These are phyloP conservation scores for Oryzias celebensis DNA, from an alignment of 2,113 vertebrate species.

Conservation along the genomic window DNA sequence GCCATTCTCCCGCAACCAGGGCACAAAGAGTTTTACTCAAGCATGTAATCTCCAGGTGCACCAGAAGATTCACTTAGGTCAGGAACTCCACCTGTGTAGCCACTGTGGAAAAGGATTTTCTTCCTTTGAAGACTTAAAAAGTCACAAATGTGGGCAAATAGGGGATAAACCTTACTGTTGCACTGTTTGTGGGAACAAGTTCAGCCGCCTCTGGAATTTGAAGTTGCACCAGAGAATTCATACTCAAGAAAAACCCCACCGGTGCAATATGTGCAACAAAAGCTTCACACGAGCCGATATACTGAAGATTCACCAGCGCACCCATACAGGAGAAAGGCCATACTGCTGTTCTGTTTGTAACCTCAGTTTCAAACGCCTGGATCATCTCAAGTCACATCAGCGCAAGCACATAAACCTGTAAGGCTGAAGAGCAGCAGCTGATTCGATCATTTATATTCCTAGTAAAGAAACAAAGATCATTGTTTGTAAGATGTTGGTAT, in stretches of 20 bases:
- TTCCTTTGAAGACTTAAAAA: constrained; percentile 77
- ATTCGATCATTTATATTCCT: background rate
- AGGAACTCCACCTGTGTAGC: constrained; percentile 81
- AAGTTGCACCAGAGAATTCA: constrained; percentile 79
- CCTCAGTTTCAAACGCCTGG: constrained; percentile 78
- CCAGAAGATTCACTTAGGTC: constrained; percentile 77
- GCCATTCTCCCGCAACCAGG: constrained; percentile 69
- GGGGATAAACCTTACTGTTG: constrained; percentile 77
- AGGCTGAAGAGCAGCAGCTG: background rate
- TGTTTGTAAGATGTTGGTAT: background rate
- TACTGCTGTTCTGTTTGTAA: constrained; percentile 77
- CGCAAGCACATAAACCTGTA: constrained; percentile 67
- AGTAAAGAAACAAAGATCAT: background rate
- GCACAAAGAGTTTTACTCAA: constrained; percentile 76
- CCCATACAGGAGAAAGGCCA: constrained; percentile 78
- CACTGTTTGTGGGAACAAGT: constrained; percentile 75
- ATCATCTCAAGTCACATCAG: constrained; percentile 77
- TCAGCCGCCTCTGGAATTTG: constrained; percentile 79
- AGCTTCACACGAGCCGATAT: constrained; percentile 79
- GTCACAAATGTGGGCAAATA: constrained; percentile 73
- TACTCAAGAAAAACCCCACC: constrained; percentile 79
- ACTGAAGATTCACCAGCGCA: constrained; percentile 78
- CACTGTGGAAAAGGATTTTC: constrained; percentile 82
- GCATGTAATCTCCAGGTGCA: constrained; percentile 78
- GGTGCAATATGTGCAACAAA: constrained; percentile 77